Evolutionary conservation across 2,888 invertebrate species (phyloP).

Genomic region (Oscheius sp.): DNA sequence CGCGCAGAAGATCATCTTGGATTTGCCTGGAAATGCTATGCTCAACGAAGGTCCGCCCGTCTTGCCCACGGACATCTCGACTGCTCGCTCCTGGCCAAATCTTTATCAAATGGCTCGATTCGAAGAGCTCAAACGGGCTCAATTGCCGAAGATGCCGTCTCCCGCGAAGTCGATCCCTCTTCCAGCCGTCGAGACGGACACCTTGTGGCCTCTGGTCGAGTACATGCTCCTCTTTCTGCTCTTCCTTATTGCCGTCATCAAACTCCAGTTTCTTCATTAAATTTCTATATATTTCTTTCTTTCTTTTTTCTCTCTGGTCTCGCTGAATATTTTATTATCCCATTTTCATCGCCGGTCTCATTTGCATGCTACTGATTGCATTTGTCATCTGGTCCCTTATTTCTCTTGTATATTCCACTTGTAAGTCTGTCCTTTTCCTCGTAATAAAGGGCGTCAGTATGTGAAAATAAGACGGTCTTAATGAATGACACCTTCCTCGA

Average conservation of each 20-base stretch:
- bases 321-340: not conserved
- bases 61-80: not conserved
- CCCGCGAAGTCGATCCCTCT: not conserved
- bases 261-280: slow-evolving; percentile 15
- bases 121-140: not conserved
- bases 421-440: no score
- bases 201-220: not conserved
- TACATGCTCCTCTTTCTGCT: not conserved
- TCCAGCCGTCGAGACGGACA: not conserved
- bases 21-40: not conserved
- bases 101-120: not conserved
- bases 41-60: not conserved
- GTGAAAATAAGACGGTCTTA: not conserved
- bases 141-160: not conserved
- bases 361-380: not conserved
- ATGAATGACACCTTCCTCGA: slow-evolving; percentile 3
- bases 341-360: not conserved
- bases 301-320: slow-evolving; percentile 2
- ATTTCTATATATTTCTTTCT: not conserved
- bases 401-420: no score
- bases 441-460: not conserved
- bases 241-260: not conserved
- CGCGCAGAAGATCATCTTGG: not conserved
- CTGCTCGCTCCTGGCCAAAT: not conserved
- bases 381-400: no score